These are phyloP conservation scores for Crocallis elinguaria DNA, from an alignment of 2,888 invertebrate genomes.

Conservation along the genomic window DNA sequence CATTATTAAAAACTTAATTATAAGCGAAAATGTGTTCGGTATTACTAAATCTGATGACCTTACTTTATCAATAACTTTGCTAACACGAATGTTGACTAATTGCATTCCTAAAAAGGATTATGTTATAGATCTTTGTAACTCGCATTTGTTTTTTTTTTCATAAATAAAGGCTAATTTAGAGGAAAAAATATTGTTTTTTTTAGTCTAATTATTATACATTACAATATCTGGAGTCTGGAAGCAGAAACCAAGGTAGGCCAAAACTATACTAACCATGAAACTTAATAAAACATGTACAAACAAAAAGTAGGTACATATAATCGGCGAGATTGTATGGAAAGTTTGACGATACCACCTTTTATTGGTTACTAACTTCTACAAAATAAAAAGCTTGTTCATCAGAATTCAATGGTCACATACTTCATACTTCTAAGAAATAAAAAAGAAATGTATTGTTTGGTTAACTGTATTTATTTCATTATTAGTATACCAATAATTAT, in stretches of 20 bases:
- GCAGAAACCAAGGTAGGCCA: too few relatives aligned
- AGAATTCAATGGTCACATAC: too few relatives aligned
- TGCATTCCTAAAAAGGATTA: slow-evolving; percentile 22
- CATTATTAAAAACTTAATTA: not conserved
- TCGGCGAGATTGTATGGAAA: too few relatives aligned
- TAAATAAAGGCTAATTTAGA: slow-evolving; percentile 12
- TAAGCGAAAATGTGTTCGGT: slow-evolving; percentile 39
- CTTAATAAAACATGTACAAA: too few relatives aligned
- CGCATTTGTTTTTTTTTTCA: slow-evolving; percentile 9
- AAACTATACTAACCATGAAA: too few relatives aligned
- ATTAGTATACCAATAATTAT: slow-evolving; percentile 61
- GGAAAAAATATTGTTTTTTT: slow-evolving; percentile 3
- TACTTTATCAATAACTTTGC: not conserved
- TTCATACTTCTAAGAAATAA: too few relatives aligned
- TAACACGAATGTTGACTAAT: not conserved
- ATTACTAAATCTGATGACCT: slow-evolving; percentile 34
- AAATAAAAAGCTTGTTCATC: too few relatives aligned
- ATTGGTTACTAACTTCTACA: too few relatives aligned
- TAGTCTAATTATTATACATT: too few relatives aligned
- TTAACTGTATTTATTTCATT: slow-evolving; percentile 69
- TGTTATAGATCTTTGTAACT: not conserved
- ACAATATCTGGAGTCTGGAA: too few relatives aligned
- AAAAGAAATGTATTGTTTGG: slow-evolving; percentile 46
- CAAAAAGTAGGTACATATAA: too few relatives aligned
- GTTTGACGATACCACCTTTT: too few relatives aligned